Evolutionary conservation across 2,797 vertebrate genomes (phyloP).

Genomic region (Aphelocoma californica): DNA sequence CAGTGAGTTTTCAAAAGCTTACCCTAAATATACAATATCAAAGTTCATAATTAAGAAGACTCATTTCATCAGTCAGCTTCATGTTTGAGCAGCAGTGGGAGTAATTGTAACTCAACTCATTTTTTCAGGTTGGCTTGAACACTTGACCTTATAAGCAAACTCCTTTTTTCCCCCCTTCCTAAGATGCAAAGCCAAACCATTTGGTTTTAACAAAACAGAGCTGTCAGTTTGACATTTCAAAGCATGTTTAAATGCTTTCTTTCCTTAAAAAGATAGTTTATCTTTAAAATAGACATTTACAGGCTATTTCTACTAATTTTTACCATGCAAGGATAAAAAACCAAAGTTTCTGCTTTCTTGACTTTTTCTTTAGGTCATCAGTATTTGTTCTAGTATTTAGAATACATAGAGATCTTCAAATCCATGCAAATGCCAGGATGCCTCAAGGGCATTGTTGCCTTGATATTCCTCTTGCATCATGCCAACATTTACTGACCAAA

Average conservation of each 20-base stretch:
- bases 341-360: neutral
- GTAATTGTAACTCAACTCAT: slow-evolving; percentile 31
- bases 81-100: slow-evolving; percentile 20
- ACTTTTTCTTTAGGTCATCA: slow-evolving; percentile 13
- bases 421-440: neutral
- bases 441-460: neutral
- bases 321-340: neutral
- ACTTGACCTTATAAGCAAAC: slow-evolving; percentile 51
- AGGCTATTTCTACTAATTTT: neutral
- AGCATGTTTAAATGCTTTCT: slow-evolving; percentile 1
- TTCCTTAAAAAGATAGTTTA: neutral
- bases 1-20: neutral
- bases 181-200: slow-evolving; percentile 6
- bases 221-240: slow-evolving; percentile 24
- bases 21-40: neutral
- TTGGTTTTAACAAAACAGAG: slow-evolving; percentile 47
- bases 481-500: slow-evolving; percentile 15
- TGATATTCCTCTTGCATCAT: neutral
- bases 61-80: slow-evolving; percentile 31
- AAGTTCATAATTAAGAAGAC: neutral
- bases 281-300: neutral
- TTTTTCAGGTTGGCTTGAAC: slow-evolving; percentile 58
- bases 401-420: neutral
- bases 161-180: neutral
- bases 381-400: neutral